Evolutionary conservation across 2,113 vertebrate species (phyloP).

Genomic region (Mustela lutreola): DNA sequence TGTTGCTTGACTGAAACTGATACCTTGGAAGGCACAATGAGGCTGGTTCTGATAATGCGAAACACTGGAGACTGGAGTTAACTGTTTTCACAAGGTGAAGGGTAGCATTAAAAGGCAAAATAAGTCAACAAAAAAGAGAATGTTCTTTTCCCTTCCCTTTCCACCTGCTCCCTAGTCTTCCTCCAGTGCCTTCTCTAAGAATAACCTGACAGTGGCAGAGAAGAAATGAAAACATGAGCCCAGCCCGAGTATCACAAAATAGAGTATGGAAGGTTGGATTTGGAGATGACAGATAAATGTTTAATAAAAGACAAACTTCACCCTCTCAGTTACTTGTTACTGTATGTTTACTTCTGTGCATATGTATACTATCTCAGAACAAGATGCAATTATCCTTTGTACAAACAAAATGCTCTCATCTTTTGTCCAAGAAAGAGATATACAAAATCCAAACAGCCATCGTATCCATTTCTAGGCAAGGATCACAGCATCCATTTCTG

Average conservation of each 20-base stretch:
- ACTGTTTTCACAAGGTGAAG: background rate
- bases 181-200: background rate
- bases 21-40: background rate
- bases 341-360: background rate
- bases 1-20: background rate
- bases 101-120: background rate
- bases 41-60: background rate
- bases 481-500: background rate
- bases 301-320: background rate
- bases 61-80: background rate
- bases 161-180: background rate
- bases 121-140: background rate
- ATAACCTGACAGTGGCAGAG: background rate
- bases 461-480: background rate
- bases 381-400: background rate
- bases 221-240: conserved; percentile 5
- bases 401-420: background rate
- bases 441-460: background rate
- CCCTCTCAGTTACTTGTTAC: background rate
- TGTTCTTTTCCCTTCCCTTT: background rate
- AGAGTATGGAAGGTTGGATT: background rate
- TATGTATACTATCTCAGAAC: background rate
- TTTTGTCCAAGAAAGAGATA: background rate
- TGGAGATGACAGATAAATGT: background rate
- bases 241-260: background rate